phyloP scores from a whole-genome alignment of 2,888 invertebrate genomes.

The Drosophila emarginata region DNA sequence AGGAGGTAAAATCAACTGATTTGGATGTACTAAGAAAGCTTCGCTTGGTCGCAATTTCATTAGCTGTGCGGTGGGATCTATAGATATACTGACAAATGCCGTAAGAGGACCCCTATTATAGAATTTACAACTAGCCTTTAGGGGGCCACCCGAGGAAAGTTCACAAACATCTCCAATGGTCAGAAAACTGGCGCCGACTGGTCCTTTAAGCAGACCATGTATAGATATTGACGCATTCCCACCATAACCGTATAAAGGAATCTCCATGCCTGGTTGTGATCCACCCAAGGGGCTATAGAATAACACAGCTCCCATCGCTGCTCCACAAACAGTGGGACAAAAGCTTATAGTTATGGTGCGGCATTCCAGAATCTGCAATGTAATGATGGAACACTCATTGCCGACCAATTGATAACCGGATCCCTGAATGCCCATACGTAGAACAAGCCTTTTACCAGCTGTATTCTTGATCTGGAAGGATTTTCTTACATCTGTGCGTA shows the following conservation, averaged over 20 bases:
- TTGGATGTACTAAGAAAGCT: constrained; percentile 82
- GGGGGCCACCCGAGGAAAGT: constrained; percentile 73
- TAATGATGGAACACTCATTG: constrained; percentile 79
- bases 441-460: constrained; percentile 84
- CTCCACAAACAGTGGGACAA: constrained; percentile 84
- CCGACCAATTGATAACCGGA: constrained; percentile 82
- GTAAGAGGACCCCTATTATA: constrained; percentile 85
- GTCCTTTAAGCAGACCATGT: constrained; percentile 83
- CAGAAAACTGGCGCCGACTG: constrained; percentile 84
- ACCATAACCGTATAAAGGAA: constrained; percentile 85
- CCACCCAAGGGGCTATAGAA: constrained; percentile 83
- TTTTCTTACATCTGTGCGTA: constrained; percentile 84
- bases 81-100: constrained; percentile 82
- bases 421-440: constrained; percentile 83
- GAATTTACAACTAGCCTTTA: constrained; percentile 83
- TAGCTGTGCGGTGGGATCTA: constrained; percentile 74
- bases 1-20: constrained; percentile 82
- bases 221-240: constrained; percentile 84
- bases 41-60: constrained; percentile 76
- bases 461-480: constrained; percentile 84
- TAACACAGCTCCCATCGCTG: constrained; percentile 84
- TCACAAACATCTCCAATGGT: constrained; percentile 84
- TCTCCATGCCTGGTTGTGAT: constrained; percentile 69
- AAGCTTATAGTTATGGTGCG: constrained; percentile 84
- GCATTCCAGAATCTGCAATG: constrained; percentile 85